phyloP scores from a whole-genome alignment of 2,113 vertebrate genomes.

The Phrynocephalus versicolor region DNA sequence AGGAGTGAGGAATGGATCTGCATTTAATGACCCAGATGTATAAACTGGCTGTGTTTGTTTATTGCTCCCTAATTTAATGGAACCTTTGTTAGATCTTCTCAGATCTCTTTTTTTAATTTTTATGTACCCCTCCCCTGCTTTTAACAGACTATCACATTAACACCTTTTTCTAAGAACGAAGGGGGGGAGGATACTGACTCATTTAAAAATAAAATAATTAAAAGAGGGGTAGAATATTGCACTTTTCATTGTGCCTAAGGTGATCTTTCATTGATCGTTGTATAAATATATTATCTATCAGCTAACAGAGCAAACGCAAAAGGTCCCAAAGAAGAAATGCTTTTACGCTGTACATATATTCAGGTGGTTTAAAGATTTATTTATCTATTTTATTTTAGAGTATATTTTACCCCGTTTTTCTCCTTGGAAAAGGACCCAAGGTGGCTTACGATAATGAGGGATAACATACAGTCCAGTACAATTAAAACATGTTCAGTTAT shows the following conservation, averaged over 20 bases:
- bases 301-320: slow-evolving; percentile 42
- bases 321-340: slow-evolving; percentile 27
- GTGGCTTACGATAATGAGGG: too few relatives aligned
- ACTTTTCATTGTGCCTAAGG: slow-evolving; percentile 65
- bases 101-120: slow-evolving; percentile 12
- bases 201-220: slow-evolving; percentile 56
- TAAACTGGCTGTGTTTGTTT: slow-evolving; percentile 74
- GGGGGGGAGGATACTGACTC: slow-evolving; percentile 1
- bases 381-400: too few relatives aligned
- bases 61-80: slow-evolving; percentile 73
- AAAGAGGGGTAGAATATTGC: slow-evolving; percentile 61
- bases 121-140: not conserved
- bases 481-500: too few relatives aligned
- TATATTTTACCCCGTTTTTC: too few relatives aligned
- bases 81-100: slow-evolving; percentile 68
- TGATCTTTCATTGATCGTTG: slow-evolving; percentile 61
- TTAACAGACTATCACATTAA: not conserved
- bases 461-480: too few relatives aligned
- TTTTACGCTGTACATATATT: not conserved
- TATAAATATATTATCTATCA: slow-evolving; percentile 68
- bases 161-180: not conserved
- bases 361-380: too few relatives aligned
- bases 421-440: too few relatives aligned
- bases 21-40: slow-evolving; percentile 63
- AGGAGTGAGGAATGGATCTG: slow-evolving; percentile 38